Percentiles rank a stretch among this genome's conserved stretches.
Evolutionary conservation across 2,113 vertebrate species (phyloP).

Genomic region (Meleagris gallopavo): DNA sequence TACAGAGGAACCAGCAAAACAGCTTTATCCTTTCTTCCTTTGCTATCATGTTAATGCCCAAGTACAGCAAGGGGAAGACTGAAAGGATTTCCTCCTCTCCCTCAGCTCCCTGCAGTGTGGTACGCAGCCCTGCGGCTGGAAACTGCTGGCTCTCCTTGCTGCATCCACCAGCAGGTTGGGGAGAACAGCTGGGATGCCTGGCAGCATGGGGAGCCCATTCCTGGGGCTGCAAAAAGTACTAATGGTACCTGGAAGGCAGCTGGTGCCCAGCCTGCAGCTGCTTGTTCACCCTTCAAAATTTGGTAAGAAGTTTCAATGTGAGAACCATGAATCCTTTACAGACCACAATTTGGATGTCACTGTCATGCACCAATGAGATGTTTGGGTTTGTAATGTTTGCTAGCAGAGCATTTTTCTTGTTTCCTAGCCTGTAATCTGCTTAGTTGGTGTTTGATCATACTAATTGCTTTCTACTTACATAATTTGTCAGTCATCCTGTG

Average conservation of each 20-base stretch:
- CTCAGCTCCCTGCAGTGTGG: neutral
- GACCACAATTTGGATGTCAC: neutral
- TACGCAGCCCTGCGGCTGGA: neutral
- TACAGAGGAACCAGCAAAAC: neutral
- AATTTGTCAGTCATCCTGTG: neutral
- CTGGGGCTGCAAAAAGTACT: neutral
- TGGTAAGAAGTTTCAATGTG: neutral
- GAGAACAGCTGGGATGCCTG: neutral
- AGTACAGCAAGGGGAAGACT: neutral
- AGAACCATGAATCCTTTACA: neutral
- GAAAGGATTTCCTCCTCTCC: neutral
- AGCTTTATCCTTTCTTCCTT: neutral
- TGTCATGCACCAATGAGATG: neutral
- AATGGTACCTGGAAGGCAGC: neutral
- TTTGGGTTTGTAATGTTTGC: neutral
- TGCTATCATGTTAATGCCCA: neutral
- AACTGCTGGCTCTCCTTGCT: neutral
- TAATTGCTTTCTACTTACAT: neutral
- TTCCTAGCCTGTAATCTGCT: neutral
- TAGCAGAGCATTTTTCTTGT: neutral
- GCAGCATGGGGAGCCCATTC: neutral
- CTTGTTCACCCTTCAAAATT: fast-evolving
- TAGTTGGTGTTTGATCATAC: neutral
- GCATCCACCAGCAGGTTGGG: neutral
- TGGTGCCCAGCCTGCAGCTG: neutral